phyloP scores from a whole-genome alignment of 2,113 vertebrate species.

The Buteo buteo region DNA sequence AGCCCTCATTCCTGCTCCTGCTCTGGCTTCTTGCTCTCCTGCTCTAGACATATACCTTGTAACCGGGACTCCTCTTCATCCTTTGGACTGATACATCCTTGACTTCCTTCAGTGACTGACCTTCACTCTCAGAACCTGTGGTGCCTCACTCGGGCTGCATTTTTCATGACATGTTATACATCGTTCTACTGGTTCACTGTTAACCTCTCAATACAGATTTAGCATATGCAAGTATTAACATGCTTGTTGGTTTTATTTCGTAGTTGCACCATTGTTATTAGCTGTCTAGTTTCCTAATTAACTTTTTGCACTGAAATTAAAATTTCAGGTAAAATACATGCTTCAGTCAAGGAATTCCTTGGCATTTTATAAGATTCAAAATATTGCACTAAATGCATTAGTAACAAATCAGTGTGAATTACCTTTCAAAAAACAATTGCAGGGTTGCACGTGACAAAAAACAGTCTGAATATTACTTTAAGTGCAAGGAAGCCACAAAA shows the following conservation, averaged over 20 bases:
- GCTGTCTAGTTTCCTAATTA: neutral
- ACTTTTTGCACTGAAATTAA: neutral
- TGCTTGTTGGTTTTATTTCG: neutral
- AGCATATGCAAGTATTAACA: accelerated
- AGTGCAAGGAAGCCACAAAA: neutral
- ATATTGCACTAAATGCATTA: neutral
- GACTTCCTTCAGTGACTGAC: neutral
- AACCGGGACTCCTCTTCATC: neutral
- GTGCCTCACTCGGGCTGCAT: neutral
- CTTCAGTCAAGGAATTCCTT: neutral
- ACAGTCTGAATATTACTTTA: neutral
- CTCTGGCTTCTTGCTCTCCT: neutral
- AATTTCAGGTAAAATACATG: neutral
- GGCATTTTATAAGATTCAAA: neutral
- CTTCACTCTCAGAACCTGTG: neutral
- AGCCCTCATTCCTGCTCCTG: neutral
- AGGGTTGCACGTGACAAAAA: neutral
- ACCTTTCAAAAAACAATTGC: neutral
- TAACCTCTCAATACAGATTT: neutral
- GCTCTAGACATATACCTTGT: neutral
- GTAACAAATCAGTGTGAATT: neutral
- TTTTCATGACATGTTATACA: neutral
- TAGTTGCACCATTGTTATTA: neutral
- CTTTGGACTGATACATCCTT: neutral
- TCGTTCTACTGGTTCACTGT: accelerated